A percentile compares a stretch with the other conserved stretches of the same genome.
phyloP scores from a whole-genome alignment of 1,140 invertebrate species.

The Drepana arcuata region DNA sequence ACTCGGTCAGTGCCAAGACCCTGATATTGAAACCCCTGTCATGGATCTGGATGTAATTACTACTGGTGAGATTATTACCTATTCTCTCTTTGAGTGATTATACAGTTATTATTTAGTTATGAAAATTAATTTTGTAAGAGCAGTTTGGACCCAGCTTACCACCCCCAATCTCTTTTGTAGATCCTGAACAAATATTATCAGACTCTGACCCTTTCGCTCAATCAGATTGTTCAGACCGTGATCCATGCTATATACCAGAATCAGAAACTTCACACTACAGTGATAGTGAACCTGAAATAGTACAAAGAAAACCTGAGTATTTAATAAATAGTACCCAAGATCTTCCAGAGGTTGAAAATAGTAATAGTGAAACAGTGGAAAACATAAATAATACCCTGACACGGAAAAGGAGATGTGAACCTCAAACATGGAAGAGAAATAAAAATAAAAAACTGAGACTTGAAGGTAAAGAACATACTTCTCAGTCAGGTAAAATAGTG shows the following conservation, averaged over 20 bases:
- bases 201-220: not conserved
- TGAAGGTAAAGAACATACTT: not conserved
- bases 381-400: not conserved
- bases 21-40: not conserved
- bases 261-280: not conserved
- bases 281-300: not conserved
- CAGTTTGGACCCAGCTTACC: not conserved
- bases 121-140: not conserved
- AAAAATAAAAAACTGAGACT: not conserved
- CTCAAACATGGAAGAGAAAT: not conserved
- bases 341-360: not conserved
- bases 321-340: not conserved
- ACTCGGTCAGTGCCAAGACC: not conserved
- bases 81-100: not conserved
- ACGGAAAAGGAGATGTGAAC: not conserved
- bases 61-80: not conserved
- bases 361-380: not conserved
- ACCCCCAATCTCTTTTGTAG: not conserved
- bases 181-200: not conserved
- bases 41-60: not conserved
- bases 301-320: not conserved
- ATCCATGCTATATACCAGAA: not conserved
- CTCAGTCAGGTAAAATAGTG: not conserved
- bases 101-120: not conserved
- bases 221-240: not conserved